A percentile compares a stretch with the other conserved stretches of the same genome.
Evolutionary conservation across 2,113 vertebrate genomes (phyloP).

Genomic region (Vulpes lagopus): DNA sequence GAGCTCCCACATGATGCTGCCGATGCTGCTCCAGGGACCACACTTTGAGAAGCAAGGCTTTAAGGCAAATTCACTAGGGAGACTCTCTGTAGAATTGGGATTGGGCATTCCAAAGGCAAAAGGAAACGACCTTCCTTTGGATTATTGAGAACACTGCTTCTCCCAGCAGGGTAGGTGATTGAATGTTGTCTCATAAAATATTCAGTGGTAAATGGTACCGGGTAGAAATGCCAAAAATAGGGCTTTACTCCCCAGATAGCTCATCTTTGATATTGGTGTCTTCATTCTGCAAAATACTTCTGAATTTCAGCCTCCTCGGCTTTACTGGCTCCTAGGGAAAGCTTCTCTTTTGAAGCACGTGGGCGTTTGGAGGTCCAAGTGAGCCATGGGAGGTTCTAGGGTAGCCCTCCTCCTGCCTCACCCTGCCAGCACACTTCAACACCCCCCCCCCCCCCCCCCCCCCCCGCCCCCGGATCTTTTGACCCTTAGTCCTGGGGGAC

Average conservation of each 20-base stretch:
- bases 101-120: neutral
- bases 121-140: neutral
- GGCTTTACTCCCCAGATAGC: neutral
- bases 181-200: slow-evolving; percentile 10
- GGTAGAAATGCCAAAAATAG: slow-evolving; percentile 29
- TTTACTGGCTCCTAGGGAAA: neutral
- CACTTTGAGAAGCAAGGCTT: neutral
- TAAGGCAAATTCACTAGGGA: too few relatives aligned
- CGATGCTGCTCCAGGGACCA: neutral
- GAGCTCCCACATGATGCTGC: neutral
- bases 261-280: neutral
- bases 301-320: neutral
- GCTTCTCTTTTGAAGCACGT: neutral
- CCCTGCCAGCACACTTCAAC: neutral
- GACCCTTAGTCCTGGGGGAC: neutral
- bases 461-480: neutral
- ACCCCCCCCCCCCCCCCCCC: too few relatives aligned
- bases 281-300: neutral
- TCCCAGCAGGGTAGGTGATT: neutral
- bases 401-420: neutral
- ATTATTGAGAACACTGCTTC: neutral
- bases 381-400: too few relatives aligned
- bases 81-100: neutral
- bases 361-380: neutral
- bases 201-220: neutral